Evolutionary conservation across 2,888 invertebrate genomes (phyloP).

Genomic region (Drosophila leonis): DNA sequence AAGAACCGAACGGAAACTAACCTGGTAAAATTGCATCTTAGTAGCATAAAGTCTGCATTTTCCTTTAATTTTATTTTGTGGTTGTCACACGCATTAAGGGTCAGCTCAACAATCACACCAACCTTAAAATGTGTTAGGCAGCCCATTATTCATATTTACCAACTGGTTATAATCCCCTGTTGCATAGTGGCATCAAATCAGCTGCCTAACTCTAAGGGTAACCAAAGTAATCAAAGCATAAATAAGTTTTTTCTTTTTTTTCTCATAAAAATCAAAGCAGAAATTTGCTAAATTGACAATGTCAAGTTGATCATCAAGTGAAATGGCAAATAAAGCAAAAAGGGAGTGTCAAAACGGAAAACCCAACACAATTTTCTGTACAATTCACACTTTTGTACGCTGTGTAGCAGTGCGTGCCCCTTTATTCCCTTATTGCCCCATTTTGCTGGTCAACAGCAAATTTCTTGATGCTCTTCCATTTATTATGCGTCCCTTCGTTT

Average conservation of each 20-base stretch:
- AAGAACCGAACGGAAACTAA: not conserved
- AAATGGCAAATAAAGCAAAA: slow-evolving; percentile 67
- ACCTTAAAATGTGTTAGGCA: slow-evolving; percentile 3
- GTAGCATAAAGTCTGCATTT: not conserved
- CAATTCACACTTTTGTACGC: slow-evolving; percentile 52
- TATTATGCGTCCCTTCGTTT: slow-evolving; percentile 66
- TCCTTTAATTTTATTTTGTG: not conserved
- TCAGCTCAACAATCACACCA: not conserved
- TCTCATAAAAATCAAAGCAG: slow-evolving; percentile 10
- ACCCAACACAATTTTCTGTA: slow-evolving; percentile 59
- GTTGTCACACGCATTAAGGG: not conserved
- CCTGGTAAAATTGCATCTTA: not conserved
- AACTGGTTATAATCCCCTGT: slow-evolving; percentile 20
- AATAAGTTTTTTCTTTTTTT: not conserved
- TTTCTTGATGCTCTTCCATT: slow-evolving; percentile 62
- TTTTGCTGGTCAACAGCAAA: slow-evolving; percentile 36
- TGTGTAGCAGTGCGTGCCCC: slow-evolving; percentile 29
- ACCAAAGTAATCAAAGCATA: slow-evolving; percentile 61
- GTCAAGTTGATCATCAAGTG: slow-evolving; percentile 72
- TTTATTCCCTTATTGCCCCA: slow-evolving; percentile 28
- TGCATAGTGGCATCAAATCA: slow-evolving; percentile 44
- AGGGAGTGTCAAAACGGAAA: slow-evolving; percentile 57
- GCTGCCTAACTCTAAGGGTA: slow-evolving; percentile 48
- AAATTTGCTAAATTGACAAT: slow-evolving; percentile 71
- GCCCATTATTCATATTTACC: slow-evolving; percentile 8